Conservation (phyloP, 2,888 invertebrate genomes). For the Protodeltote pygarga region DNA sequence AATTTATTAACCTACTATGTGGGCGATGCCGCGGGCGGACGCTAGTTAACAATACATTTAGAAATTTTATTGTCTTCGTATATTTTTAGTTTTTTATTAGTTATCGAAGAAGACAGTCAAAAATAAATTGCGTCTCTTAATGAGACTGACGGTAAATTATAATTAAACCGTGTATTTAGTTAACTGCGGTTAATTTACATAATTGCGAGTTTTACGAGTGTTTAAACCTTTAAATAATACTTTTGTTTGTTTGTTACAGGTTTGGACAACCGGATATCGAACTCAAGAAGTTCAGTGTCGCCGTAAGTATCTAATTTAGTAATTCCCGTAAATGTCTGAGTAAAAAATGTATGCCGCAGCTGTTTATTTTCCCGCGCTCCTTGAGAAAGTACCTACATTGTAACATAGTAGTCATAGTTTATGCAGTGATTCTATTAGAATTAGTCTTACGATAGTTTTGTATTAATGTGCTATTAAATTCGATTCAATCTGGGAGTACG, state of each 20-base stretch:
- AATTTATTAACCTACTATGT: too few species aligned
- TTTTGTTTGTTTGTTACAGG: constrained; percentile 70
- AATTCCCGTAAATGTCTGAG: constrained; percentile 6
- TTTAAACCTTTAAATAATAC: constrained; percentile 21
- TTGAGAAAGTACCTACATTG: too few species aligned
- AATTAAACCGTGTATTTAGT: constrained; percentile 29
- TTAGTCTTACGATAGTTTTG: too few species aligned
- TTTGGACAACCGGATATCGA: constrained; percentile 82
- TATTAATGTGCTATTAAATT: too few species aligned
- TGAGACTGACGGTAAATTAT: constrained; percentile 25
- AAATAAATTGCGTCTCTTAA: constrained; percentile 27
- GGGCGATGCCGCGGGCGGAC: too few species aligned
- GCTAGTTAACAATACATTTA: too few species aligned
- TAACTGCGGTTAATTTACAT: constrained; percentile 23
- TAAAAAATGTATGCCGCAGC: constrained; percentile 1
- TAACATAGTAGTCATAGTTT: too few species aligned
- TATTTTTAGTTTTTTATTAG: too few species aligned
- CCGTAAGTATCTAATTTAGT: constrained; percentile 70
- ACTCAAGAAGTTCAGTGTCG: constrained; percentile 79
- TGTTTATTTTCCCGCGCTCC: constrained; percentile 2
- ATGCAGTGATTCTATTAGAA: too few species aligned
- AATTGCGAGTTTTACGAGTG: constrained; percentile 26
- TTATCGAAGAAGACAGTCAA: constrained; percentile 1
- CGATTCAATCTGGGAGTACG: too few species aligned
- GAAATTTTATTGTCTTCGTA: too few species aligned